Conservation (phyloP, 2,888 invertebrate species). For the Calephelis perditalis region DNA sequence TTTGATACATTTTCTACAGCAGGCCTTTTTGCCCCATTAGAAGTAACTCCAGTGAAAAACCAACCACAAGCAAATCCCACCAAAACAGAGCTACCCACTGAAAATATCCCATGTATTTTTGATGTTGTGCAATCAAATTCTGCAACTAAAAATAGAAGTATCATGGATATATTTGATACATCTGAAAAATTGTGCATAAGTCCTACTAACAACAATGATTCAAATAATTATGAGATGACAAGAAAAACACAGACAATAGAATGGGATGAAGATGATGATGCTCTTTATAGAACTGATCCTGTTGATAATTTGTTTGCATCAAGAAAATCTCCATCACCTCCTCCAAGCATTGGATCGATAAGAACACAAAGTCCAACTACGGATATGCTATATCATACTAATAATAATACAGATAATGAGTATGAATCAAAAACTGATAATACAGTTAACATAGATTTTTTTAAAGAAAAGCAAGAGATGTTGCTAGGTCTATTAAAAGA, state of each 20-base stretch:
- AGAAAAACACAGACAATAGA: conserved; percentile 50
- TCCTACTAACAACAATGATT: conserved; percentile 41
- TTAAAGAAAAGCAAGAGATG: conserved; percentile 48
- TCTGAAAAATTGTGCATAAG: conserved; percentile 36
- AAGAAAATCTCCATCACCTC: conserved; percentile 30
- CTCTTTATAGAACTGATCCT: conserved; percentile 55
- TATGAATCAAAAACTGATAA: conserved; percentile 27
- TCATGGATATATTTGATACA: conserved; percentile 62
- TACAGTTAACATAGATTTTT: conserved; percentile 37
- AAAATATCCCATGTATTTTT: conserved; percentile 46
- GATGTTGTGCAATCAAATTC: conserved; percentile 55
- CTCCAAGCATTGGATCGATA: conserved; percentile 31
- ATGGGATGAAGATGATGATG: conserved; percentile 72
- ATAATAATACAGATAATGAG: conserved; percentile 32
- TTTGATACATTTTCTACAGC: conserved; percentile 34
- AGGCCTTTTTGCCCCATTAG: conserved; percentile 36
- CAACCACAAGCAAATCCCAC: background rate
- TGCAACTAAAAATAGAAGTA: conserved; percentile 54
- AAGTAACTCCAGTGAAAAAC: background rate
- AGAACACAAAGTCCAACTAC: conserved; percentile 43
- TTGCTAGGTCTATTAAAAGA: conserved; percentile 50
- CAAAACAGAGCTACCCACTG: conserved; percentile 25
- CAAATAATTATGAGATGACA: conserved; percentile 44
- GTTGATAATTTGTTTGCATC: conserved; percentile 27
- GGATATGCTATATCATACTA: conserved; percentile 41